Conservation (phyloP, 2,113 vertebrate species). For the Lepidothrix coronata region DNA sequence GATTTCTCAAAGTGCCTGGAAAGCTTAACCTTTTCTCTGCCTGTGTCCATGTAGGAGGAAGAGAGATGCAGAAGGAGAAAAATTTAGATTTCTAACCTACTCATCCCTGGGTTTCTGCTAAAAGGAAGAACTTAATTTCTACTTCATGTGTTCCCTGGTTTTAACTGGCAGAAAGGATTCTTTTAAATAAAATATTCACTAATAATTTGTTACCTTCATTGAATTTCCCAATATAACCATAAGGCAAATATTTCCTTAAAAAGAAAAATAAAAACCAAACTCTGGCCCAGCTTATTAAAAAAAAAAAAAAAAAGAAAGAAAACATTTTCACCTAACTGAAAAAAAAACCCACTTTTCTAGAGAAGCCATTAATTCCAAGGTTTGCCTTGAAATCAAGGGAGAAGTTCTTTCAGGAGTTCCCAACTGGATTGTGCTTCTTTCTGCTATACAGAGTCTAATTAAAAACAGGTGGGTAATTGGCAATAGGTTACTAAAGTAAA, state of each 20-base stretch:
- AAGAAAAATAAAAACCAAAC: neutral
- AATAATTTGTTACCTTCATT: neutral
- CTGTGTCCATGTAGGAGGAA: neutral
- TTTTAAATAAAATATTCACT: neutral
- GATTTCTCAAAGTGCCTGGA: conserved; percentile 4
- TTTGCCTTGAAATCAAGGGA: neutral
- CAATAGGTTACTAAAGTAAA: neutral
- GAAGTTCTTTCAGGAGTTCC: neutral
- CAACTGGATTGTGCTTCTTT: neutral
- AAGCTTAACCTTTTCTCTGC: conserved; percentile 20
- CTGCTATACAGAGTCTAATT: neutral
- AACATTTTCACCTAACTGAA: neutral
- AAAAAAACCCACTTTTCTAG: neutral
- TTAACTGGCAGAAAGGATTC: neutral
- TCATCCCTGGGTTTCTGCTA: neutral
- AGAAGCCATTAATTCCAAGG: neutral
- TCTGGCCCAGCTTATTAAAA: neutral
- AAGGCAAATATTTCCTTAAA: neutral
- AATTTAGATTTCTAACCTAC: neutral
- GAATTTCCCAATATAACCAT: neutral
- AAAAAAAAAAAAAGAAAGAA: fast-evolving
- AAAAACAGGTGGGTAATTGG: neutral
- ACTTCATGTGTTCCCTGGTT: neutral
- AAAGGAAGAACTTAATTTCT: neutral
- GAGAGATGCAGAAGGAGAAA: neutral